Evolutionary conservation across 2,797 vertebrate genomes (phyloP).

Genomic region (Knipowitschia caucasica): DNA sequence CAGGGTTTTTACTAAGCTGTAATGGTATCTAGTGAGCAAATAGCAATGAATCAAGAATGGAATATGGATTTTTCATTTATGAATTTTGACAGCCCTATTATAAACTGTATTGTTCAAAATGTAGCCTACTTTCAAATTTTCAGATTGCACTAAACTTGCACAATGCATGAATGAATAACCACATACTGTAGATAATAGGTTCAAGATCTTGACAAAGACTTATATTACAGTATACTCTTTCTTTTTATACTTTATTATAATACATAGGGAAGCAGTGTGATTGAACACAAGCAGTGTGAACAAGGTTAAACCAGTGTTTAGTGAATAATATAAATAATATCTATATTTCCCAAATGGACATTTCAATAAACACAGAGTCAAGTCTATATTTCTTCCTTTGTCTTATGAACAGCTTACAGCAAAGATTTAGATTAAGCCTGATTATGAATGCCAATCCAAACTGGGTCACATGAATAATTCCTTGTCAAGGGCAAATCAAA

Average conservation of each 20-base stretch:
- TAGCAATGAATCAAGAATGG: neutral
- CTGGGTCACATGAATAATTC: slow-evolving; percentile 37
- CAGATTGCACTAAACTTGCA: too few species aligned
- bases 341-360: too few species aligned
- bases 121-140: too few species aligned
- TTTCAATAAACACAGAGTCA: neutral
- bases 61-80: neutral
- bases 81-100: too few species aligned
- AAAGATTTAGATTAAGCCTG: slow-evolving; percentile 40
- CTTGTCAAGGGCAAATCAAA: slow-evolving; percentile 2
- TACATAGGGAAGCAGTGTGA: neutral
- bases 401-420: slow-evolving; percentile 9
- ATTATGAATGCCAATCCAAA: slow-evolving; percentile 48
- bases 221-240: too few species aligned
- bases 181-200: too few species aligned
- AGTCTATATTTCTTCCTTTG: neutral
- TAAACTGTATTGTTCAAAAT: neutral
- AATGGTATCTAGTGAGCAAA: too few species aligned
- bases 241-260: neutral
- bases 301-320: neutral
- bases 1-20: too few species aligned
- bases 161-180: too few species aligned
- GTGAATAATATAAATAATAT: neutral
- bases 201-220: too few species aligned
- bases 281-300: neutral